Conservation (phyloP, 2,797 vertebrate species). For the Alca torda region DNA sequence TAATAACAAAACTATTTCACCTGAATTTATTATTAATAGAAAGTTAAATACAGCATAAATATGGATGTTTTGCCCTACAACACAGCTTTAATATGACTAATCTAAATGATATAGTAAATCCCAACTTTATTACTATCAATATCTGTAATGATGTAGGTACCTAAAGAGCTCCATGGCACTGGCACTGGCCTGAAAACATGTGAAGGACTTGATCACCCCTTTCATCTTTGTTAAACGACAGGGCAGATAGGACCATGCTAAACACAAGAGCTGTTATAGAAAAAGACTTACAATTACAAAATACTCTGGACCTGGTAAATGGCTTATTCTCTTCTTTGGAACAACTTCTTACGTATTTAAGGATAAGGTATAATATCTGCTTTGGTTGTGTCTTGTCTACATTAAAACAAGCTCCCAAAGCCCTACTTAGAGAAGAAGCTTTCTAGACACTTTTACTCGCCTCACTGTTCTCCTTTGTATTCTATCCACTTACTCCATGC, state of each 20-base stretch:
- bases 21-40: conserved; percentile 79
- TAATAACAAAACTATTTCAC: conserved; percentile 75
- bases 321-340: neutral
- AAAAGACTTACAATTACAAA: neutral
- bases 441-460: neutral
- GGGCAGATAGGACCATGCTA: neutral
- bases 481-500: neutral
- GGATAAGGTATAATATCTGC: neutral
- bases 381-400: neutral
- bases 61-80: conserved; percentile 65
- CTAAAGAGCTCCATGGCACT: neutral
- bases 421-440: neutral
- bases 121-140: neutral
- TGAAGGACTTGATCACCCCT: neutral
- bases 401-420: neutral
- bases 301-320: neutral
- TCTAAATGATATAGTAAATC: conserved; percentile 54
- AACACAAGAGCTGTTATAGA: neutral
- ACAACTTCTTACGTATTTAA: neutral
- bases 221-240: neutral
- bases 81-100: conserved; percentile 56
- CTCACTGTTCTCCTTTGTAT: neutral
- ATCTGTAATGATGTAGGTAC: neutral
- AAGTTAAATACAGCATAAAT: conserved; percentile 77
- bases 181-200: neutral